Base-by-base conservation (phyloP, 2,797 vertebrate species). In the Phalanger gymnotis region DNA sequence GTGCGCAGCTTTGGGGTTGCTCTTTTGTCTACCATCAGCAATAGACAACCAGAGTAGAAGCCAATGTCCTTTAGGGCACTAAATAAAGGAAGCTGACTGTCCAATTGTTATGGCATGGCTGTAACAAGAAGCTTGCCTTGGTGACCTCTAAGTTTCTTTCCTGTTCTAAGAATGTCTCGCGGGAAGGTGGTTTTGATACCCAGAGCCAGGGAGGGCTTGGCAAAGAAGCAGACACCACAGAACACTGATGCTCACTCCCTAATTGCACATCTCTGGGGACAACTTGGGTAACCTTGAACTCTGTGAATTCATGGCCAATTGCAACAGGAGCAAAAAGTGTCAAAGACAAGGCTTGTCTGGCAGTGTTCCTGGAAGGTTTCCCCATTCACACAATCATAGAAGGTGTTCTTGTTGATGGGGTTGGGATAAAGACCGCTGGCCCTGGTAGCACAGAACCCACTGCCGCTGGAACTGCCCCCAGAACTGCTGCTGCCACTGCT, bases 271-370 rank as follows among this genome's bases (percentile, higher is more conserved):
- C 25, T 90, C 89, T 81, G 91, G 19, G 31, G 92, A 40, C 10
- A 16, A 34, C 53, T 19, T 87, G 28, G 34, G 52, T 47, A 54
- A 66, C 52, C 9, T 91, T 34, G 34, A 28, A 19, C 52, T 57
- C 47, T 22, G 28, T 47, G n/a, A 89, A 54, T 47, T 92, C 52
- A 94, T 93, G 92, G 53, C 97, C 97, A 98, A 91, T 96, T 97
- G 94, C 97, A 97, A 61, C 97, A 97, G 31, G 91, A 93, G 52
- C 97, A 98, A 90, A 93, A 94, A n/a, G 95, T 30, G 34, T 98
- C 96, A 27, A 98, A 98, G 57, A 97, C 95, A 5, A 98, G 92
- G 34, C 96, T 90, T 11, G 91, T 7, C 53, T 96, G 96, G 56
- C 97, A 98, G 61, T 92, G 40, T 57, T 97, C 66, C 73, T 90